phyloP scores from a whole-genome alignment of 1,140 invertebrate species.

The Drosophila yakuba region DNA sequence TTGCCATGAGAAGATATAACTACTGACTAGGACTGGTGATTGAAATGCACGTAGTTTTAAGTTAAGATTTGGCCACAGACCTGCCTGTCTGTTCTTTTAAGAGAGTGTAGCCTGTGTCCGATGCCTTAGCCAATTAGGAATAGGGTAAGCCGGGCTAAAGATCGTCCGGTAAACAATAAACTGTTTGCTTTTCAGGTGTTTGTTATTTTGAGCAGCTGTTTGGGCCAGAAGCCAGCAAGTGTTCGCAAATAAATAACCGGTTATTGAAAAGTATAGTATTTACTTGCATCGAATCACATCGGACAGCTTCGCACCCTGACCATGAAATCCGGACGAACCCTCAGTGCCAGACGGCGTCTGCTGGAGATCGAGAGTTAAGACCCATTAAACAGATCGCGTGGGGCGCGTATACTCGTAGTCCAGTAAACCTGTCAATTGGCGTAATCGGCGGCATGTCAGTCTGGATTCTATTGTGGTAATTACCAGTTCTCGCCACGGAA shows the following conservation, averaged over 20 bases:
- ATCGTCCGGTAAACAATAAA: conserved; percentile 25
- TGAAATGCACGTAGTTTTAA: no score
- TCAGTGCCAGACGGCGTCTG: conserved; percentile 17
- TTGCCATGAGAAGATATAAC: no score
- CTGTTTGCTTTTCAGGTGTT: conserved; percentile 36
- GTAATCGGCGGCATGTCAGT: conserved; percentile 6
- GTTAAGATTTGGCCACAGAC: background rate
- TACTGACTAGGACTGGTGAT: no score
- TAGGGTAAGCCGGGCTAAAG: conserved; percentile 19
- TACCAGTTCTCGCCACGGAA: conserved; percentile 8
- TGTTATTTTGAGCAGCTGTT: conserved; percentile 32
- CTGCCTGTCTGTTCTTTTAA: background rate
- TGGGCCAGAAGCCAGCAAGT: conserved; percentile 24
- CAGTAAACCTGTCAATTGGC: conserved; percentile 7
- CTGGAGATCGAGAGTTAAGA: conserved; percentile 7
- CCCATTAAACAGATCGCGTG: conserved; percentile 9
- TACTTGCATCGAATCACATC: conserved; percentile 25
- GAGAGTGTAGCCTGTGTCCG: background rate
- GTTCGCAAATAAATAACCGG: conserved; percentile 51
- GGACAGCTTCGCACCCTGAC: conserved; percentile 50
- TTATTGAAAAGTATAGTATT: conserved; percentile 39
- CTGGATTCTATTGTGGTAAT: conserved; percentile 30
- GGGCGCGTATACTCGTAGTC: background rate
- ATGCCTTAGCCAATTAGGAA: conserved; percentile 6
- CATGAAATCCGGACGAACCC: conserved; percentile 52